A percentile compares a stretch with the other conserved stretches of the same genome.
These are phyloP conservation scores for Pantala flavescens DNA, from an alignment of 1,140 invertebrate species.

Conservation along the genomic window DNA sequence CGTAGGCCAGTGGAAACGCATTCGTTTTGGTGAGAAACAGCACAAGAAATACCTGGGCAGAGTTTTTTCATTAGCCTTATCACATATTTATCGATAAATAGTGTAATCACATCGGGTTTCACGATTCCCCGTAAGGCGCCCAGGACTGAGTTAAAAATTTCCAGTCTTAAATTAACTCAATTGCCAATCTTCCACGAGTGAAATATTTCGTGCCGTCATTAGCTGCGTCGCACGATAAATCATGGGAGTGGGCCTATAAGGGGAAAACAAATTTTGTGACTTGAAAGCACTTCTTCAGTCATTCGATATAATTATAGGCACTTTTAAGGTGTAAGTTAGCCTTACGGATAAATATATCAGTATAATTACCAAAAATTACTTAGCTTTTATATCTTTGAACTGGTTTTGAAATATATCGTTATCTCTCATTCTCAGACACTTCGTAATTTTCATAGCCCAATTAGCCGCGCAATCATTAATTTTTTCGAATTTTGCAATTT, in stretches of 20 bases:
- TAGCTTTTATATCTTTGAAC: too few relatives aligned
- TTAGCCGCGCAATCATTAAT: too few relatives aligned
- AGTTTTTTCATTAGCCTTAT: not conserved
- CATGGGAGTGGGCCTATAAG: not conserved
- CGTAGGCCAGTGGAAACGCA: not conserved
- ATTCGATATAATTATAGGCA: not conserved
- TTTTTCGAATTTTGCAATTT: too few relatives aligned
- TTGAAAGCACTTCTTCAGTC: slow-evolving; percentile 9
- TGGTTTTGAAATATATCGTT: too few relatives aligned
- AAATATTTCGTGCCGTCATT: not conserved
- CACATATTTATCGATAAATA: not conserved
- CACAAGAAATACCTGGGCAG: not conserved
- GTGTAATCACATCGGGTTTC: not conserved
- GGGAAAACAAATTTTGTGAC: not conserved
- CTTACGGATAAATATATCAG: not conserved
- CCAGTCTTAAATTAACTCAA: not conserved
- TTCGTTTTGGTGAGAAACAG: not conserved
- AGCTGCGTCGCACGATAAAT: not conserved
- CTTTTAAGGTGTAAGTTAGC: slow-evolving; percentile 1
- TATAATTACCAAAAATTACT: not conserved
- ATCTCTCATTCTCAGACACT: too few relatives aligned
- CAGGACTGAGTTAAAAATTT: not conserved
- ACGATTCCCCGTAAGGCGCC: not conserved
- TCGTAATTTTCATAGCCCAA: too few relatives aligned
- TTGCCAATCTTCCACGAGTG: not conserved